These are phyloP conservation scores for Spodoptera frugiperda DNA, from an alignment of 1,140 invertebrate genomes.

Conservation along the genomic window DNA sequence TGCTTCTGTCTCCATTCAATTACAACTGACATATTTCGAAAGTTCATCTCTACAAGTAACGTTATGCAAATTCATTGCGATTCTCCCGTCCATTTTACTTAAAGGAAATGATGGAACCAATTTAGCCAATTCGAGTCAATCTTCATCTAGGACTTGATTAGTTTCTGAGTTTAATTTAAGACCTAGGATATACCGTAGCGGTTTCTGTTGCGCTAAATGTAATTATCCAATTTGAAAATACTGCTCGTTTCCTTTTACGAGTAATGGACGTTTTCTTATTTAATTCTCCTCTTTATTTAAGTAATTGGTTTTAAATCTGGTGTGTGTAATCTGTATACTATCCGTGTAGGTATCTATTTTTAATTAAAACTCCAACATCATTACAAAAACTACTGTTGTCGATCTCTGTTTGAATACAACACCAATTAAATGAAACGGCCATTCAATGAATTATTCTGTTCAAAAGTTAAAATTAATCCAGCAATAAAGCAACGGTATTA, in stretches of 20 bases:
- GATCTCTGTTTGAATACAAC: constrained; percentile 11
- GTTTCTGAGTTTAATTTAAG: constrained; percentile 19
- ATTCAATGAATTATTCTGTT: constrained; percentile 26
- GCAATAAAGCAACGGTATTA: constrained; percentile 9
- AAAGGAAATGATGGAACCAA: constrained; percentile 26
- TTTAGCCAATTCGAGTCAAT: constrained; percentile 21
- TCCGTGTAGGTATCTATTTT: constrained; percentile 25
- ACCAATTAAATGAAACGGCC: constrained; percentile 1
- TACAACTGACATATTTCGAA: neutral
- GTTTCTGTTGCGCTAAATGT: constrained; percentile 4
- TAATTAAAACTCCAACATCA: constrained; percentile 17
- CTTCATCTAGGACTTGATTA: constrained; percentile 29
- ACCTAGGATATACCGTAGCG: constrained; percentile 2
- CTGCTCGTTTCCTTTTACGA: neutral
- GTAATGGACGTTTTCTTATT: constrained; percentile 8
- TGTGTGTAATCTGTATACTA: neutral
- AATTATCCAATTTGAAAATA: constrained; percentile 23
- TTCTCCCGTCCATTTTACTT: constrained; percentile 33
- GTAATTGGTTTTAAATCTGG: neutral
- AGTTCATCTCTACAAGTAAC: constrained; percentile 6
- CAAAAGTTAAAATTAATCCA: constrained; percentile 38
- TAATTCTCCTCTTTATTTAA: constrained; percentile 11
- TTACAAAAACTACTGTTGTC: constrained; percentile 10
- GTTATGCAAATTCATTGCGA: constrained; percentile 18
- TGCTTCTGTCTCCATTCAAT: neutral